Evolutionary conservation across 92 coral and sea anemone genomes (phyloP).

Genomic region (Zoanthus gigantus): DNA sequence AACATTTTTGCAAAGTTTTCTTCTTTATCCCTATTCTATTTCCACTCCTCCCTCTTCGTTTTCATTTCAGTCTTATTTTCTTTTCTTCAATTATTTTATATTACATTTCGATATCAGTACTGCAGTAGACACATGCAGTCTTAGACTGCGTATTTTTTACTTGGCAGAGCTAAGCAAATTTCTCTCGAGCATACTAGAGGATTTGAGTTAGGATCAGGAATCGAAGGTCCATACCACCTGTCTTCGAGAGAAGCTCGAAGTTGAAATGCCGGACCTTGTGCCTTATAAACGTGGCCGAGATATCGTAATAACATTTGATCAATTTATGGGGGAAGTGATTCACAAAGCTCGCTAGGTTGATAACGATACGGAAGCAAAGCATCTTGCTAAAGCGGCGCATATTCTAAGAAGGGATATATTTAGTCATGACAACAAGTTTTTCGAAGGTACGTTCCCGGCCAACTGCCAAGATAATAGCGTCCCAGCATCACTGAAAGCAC

Average conservation of each 20-base stretch:
- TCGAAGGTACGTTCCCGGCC: conserved; percentile 42
- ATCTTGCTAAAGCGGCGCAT: conserved; percentile 58
- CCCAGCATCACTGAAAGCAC: conserved; percentile 49
- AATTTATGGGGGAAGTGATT: conserved; percentile 55
- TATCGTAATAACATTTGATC: conserved; percentile 46
- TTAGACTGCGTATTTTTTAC: neutral
- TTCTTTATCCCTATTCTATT: conserved; percentile 1
- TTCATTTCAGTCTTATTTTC: conserved; percentile 2
- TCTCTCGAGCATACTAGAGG: conserved; percentile 22
- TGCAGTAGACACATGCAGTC: too few species aligned
- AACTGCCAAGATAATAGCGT: conserved; percentile 45
- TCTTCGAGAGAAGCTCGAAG: conserved; percentile 37
- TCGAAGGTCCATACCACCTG: conserved; percentile 37
- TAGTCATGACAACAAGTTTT: conserved; percentile 11
- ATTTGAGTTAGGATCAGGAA: conserved; percentile 20
- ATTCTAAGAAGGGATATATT: conserved; percentile 22
- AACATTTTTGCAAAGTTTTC: neutral
- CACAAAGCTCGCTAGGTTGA: conserved; percentile 51
- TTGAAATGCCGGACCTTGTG: conserved; percentile 56
- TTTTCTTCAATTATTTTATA: neutral
- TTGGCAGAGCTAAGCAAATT: conserved; percentile 36
- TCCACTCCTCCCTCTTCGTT: conserved; percentile 11
- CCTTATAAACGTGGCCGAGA: conserved; percentile 50
- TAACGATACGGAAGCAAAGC: conserved; percentile 54
- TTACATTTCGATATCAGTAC: too few species aligned